Evolutionary conservation across 2,797 vertebrate species (phyloP), one percentile per base, ranked within the genome.

Genomic region (Taeniopygia guttata): DNA sequence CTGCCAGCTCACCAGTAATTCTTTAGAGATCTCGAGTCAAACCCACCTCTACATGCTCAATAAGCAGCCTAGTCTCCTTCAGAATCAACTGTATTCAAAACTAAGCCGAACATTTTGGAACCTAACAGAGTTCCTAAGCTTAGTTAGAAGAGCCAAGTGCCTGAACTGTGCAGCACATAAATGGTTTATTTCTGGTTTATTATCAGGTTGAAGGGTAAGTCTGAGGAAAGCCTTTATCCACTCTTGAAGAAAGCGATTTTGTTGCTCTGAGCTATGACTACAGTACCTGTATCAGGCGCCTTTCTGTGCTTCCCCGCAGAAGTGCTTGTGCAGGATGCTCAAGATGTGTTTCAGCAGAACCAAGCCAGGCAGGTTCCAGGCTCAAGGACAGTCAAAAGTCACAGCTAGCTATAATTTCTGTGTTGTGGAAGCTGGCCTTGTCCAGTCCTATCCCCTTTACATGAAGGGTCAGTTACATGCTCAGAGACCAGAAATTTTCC

Each of bases 291-390:
- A 19, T 59, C 29, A 10, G 40, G 3, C 0, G 0, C 30, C 16
- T 84, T 16, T 82, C 59, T 73, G 42, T 62, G 55, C 27, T n/a
- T n/a, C 59, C 46, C 23, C 19, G 14, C 19, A 29, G 54, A 81
- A 70, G 54, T 55, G 29, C 49, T 62, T 1, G 1, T 69, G 66
- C 2, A 1, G 42, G 30, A 20, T 70, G 43, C 64, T 38, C 3
- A 10, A 27, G 58, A 80, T 67, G 32, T 9, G 11, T 90, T 89
- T 77, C 74, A 76, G 84, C 75, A 93, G 75, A 90, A 46, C 22
- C 17, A 83, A 67, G 40, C 84, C 60, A 63, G 27, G 30, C 64
- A 80, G 29, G 36, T 82, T 80, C 18, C 32, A 40, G 30, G 43
- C 49, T 84, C 36, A 30, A 25, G 43, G 58, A 10, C 34, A 67